Evolutionary conservation across 2,888 invertebrate genomes (phyloP), one percentile per base, ranked within the genome.

Genomic region (Orthosia incerta): DNA sequence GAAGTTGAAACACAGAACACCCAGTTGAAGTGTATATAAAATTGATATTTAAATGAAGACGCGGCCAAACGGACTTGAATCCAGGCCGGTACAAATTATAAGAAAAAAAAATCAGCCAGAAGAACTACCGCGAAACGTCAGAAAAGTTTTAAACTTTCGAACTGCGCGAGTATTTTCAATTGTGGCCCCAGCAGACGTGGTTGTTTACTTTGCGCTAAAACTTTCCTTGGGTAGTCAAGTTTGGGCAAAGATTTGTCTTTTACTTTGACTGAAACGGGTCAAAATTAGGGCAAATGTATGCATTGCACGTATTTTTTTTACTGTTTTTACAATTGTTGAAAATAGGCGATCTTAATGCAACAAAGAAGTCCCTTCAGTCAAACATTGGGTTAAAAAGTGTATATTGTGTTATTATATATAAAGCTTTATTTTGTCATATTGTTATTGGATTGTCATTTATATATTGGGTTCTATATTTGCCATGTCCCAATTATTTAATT

Each of bases 131-230:
- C 50, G 55, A 67, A 74, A 76, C 60, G 61, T 66, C 65, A 46
- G 55, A 68, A 57, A 71, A 73, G 63, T 69, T 80, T 48, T 51
- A 18, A 84, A 79, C 68, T 73, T 80, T 84, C 51, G 64, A 86
- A 81, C 64, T 71, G 66, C 4, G 59, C 23, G 39, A 77, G 67
- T 71, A 63, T 80, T 75, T 78, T 60, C 23, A 70, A 76, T 76
- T 84, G 57, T 65, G 69, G 79, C 59, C 31, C 31, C 45, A 16
- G n/a, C 39, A 61, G 62, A 74, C 53, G 51, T 39, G 50, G 51
- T 62, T 65, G 67, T 46, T 73, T 63, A 55, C 67, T 69, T 53
- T 56, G 51, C 13, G 57, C 51, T 63, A 23, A 51, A 81, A 81
- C 68, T 86, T 84, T 62, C 16, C 26, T 71, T 56, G 18, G 16